Evolutionary conservation across 1,140 invertebrate genomes (phyloP).

Genomic region (Mesaphorura yosii): DNA sequence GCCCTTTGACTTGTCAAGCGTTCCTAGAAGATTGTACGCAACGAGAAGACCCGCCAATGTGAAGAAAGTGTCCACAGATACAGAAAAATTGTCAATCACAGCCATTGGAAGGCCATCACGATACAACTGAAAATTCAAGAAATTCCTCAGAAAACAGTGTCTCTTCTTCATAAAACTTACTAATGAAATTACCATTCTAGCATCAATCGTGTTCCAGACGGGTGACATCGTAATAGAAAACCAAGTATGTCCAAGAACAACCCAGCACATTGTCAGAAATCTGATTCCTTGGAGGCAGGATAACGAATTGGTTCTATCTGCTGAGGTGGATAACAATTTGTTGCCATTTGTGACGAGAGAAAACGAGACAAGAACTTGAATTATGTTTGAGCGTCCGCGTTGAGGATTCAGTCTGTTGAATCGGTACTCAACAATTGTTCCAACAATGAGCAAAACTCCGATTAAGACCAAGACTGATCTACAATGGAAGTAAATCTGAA

Average conservation of each 20-base stretch:
- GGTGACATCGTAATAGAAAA: background rate
- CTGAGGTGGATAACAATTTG: slow-evolving; percentile 35
- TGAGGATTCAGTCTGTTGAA: background rate
- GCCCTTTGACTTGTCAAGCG: slow-evolving; percentile 7
- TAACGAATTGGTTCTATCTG: slow-evolving; percentile 20
- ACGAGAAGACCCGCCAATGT: slow-evolving; percentile 41
- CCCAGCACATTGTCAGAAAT: slow-evolving; percentile 42
- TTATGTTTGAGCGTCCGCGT: background rate
- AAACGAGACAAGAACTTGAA: slow-evolving; percentile 29
- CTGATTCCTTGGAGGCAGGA: slow-evolving; percentile 36
- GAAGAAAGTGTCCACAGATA: slow-evolving; percentile 47
- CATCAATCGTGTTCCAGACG: slow-evolving; percentile 2
- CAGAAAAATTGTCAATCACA: slow-evolving; percentile 23
- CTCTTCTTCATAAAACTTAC: slow-evolving; percentile 11
- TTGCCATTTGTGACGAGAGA: slow-evolving; percentile 36
- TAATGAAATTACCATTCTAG: background rate
- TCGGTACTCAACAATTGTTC: background rate
- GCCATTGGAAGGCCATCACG: background rate
- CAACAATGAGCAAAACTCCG: background rate
- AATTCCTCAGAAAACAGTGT: background rate
- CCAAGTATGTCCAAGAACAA: slow-evolving; percentile 41
- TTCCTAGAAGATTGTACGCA: slow-evolving; percentile 13
- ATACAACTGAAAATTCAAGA: background rate
- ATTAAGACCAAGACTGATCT: background rate
- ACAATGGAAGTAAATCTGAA: background rate